Evolutionary conservation across 1,140 invertebrate species (phyloP), one percentile per base, ranked within the genome.

Genomic region (Drosophila auraria): DNA sequence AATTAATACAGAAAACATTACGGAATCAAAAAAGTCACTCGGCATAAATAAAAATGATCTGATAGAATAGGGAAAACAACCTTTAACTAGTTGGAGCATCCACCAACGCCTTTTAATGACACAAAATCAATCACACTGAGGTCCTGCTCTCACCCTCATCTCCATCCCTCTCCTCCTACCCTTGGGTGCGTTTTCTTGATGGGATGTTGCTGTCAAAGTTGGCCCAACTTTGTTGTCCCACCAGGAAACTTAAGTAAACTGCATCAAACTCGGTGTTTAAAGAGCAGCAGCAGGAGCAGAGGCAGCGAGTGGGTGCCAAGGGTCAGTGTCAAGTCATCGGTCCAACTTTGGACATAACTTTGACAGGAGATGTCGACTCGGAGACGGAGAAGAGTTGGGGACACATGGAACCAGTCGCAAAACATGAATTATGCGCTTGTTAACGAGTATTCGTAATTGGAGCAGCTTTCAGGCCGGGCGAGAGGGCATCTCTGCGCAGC

Each of bases 161-260:
- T n/a, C 15, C 14, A 2, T 33, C 30, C 14, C 33, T 3, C 2
- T 5, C 5, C 25, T n/a, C 25, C 27, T 1, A n/a, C 42, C 12
- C 30, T 6, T 9, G 64, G 47, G 60, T 51, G 42, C 40, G 45
- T 17, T 57, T 59, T 40, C 53, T 36, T 79, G 40, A 58, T 40
- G 44, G 30, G 12, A 14, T 45, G 23, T 7, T 36, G 17, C 47
- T 80, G 79, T 76, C 51, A 63, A 77, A 77, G 57, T 70, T 57
- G 27, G 8, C 1, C 23, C 33, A 81, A 70, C 62, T 51, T 68
- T 78, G 47, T 58, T 23, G 38, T 2, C 83, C 78, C 74, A 63
- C 40, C 50, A 44, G 51, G n/a, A 66, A 87, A 83, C 76, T 87
- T 77, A 80, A 80, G 76, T 69, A 82, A 87, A 87, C 83, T 83